Evolutionary conservation across 2,888 invertebrate genomes (phyloP), one percentile per base, ranked within the genome.

Genomic region (Aradus depressus): DNA sequence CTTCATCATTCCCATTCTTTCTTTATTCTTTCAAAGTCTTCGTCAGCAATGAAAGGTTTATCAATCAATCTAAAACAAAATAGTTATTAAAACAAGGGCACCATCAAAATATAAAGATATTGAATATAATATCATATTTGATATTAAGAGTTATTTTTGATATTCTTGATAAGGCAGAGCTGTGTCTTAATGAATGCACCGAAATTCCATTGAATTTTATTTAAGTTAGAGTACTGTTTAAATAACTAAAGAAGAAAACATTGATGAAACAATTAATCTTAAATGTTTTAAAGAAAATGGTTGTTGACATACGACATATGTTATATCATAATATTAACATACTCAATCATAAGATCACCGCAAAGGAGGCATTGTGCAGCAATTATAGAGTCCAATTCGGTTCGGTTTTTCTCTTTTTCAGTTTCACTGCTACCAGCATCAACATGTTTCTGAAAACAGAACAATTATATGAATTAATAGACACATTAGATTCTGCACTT

Each of bases 311-410:
- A n/a, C n/a, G n/a, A n/a, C n/a, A n/a, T n/a, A n/a, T n/a, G n/a
- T n/a, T n/a, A n/a, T n/a, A n/a, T n/a, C n/a, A n/a, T n/a, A n/a
- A n/a, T n/a, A n/a, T n/a, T n/a, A 21, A 64, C 68, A 64, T 63
- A 77, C 76, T 74, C 73, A 62, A 95, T 91, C 83, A 93, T 90
- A 62, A 81, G 75, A 59, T 92, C 86, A 3, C 96, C 93, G 66
- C 96, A 96, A 70, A 84, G 91, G 4, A 91, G 73, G 67, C 96
- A 96, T 69, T 96, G 93, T 0, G 81, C 78, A 1, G 93, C 93
- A 2, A 95, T 74, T 2, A 95, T 77, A 62, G 88, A 85, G 67
- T 95, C 93, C 28, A 95, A 78, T 61, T 91, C 86, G 35, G 78
- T 75, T 39, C 44, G 21, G 0, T 45, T 31, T 28, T 50, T 54